A percentile compares a stretch with the other conserved stretches of the same genome.
These are phyloP conservation scores for Anorthoa munda DNA, from an alignment of 2,888 invertebrate species.

Conservation along the genomic window DNA sequence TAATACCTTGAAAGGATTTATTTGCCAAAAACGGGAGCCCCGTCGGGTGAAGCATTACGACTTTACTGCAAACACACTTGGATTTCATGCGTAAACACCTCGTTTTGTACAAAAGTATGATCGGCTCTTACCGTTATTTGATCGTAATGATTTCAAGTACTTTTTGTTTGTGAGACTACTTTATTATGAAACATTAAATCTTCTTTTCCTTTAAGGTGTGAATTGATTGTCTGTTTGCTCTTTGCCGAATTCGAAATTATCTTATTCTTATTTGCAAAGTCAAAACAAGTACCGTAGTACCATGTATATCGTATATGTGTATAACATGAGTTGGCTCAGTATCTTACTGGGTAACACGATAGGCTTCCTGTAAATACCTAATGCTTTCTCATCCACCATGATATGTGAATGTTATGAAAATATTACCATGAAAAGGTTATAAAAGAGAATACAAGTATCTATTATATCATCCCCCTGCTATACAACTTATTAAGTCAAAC, in stretches of 20 bases:
- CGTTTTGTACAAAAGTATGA: constrained; percentile 27
- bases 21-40: constrained; percentile 65
- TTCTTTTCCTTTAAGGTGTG: not conserved
- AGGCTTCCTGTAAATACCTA: not conserved
- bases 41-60: constrained; percentile 37
- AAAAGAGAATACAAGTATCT: not conserved
- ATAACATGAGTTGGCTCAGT: not conserved
- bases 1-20: constrained; percentile 53
- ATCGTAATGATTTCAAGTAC: constrained; percentile 20
- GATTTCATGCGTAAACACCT: constrained; percentile 34
- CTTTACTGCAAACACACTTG: constrained; percentile 49
- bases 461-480: not conserved
- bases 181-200: constrained; percentile 6
- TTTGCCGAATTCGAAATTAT: not conserved
- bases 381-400: not conserved
- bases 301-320: too few relatives aligned
- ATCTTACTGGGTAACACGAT: not conserved
- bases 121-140: constrained; percentile 29
- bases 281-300: not conserved
- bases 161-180: constrained; percentile 2
- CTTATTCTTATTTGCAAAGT: not conserved
- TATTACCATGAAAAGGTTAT: too few relatives aligned
- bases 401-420: too few relatives aligned
- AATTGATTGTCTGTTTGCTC: not conserved
- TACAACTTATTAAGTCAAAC: constrained; percentile 4